Conservation (phyloP, 2,797 vertebrate genomes). For the Sebastiscus tertius region DNA sequence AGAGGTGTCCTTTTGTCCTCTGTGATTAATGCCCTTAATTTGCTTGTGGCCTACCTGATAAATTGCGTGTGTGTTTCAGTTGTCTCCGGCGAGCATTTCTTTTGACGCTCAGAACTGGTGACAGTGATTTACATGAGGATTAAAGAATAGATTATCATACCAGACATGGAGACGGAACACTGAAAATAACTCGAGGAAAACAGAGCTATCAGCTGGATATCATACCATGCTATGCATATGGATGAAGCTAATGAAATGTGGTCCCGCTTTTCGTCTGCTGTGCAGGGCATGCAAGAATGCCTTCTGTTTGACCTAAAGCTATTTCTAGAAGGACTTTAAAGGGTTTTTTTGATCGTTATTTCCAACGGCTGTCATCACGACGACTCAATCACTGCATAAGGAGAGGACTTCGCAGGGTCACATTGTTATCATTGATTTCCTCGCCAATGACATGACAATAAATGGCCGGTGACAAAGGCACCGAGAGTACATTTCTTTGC, state of each 20-base stretch:
- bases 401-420: conserved; percentile 56
- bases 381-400: conserved; percentile 39
- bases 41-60: conserved; percentile 51
- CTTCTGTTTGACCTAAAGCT: conserved; percentile 37
- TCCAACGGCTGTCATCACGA: conserved; percentile 49
- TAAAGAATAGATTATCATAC: conserved; percentile 74
- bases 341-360: conserved; percentile 64
- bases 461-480: conserved; percentile 36
- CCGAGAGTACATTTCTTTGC: neutral
- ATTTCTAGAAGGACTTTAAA: conserved; percentile 62
- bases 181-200: conserved; percentile 56
- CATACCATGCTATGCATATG: conserved; percentile 34
- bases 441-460: conserved; percentile 41
- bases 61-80: conserved; percentile 48
- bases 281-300: neutral
- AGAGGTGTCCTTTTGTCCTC: conserved; percentile 66
- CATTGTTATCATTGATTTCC: conserved; percentile 66
- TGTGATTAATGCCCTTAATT: conserved; percentile 75
- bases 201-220: conserved; percentile 54
- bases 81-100: conserved; percentile 32
- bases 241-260: conserved; percentile 37
- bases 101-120: conserved; percentile 41
- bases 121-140: conserved; percentile 69
- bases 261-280: conserved; percentile 6
- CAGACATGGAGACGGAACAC: conserved; percentile 40